Percentiles rank a stretch among this genome's conserved stretches.
These are phyloP conservation scores for Pongo pygmaeus DNA, from an alignment of 2,113 vertebrate species.

Conservation along the genomic window DNA sequence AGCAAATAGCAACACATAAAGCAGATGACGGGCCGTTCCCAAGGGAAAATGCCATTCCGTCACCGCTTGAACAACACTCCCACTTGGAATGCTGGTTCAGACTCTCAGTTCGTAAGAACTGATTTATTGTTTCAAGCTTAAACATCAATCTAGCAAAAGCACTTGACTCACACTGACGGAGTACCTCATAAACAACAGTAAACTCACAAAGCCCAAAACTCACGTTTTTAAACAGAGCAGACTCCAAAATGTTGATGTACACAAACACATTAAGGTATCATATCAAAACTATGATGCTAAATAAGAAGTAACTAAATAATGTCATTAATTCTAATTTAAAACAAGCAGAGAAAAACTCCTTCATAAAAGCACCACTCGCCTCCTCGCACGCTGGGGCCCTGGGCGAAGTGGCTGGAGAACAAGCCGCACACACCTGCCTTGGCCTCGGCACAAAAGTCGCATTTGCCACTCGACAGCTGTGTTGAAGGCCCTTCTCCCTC, in stretches of 20 bases:
- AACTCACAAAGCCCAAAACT: neutral
- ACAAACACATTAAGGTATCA: neutral
- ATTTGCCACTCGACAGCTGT: neutral
- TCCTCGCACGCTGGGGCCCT: rapidly evolving
- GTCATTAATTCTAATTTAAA: neutral
- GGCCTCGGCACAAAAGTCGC: neutral
- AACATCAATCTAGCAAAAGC: slow-evolving; percentile 5
- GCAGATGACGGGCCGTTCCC: rapidly evolving
- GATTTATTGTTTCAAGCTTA: slow-evolving; percentile 43
- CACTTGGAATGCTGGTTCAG: neutral
- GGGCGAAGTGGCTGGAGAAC: rapidly evolving
- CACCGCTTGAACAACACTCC: neutral
- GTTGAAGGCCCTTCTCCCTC: neutral
- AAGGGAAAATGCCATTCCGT: rapidly evolving
- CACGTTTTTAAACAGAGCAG: neutral
- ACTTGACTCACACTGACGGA: neutral
- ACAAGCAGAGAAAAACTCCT: neutral
- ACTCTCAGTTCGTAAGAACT: neutral
- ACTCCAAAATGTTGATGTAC: neutral
- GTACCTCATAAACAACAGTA: slow-evolving; percentile 4
- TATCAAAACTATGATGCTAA: neutral
- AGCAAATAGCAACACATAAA: neutral
- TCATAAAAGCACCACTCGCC: neutral
- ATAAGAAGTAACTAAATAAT: neutral
- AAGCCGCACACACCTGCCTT: rapidly evolving